Evolutionary conservation across 2,113 vertebrate species (phyloP), one percentile per base, ranked within the genome.

Genomic region (Polypterus senegalus): DNA sequence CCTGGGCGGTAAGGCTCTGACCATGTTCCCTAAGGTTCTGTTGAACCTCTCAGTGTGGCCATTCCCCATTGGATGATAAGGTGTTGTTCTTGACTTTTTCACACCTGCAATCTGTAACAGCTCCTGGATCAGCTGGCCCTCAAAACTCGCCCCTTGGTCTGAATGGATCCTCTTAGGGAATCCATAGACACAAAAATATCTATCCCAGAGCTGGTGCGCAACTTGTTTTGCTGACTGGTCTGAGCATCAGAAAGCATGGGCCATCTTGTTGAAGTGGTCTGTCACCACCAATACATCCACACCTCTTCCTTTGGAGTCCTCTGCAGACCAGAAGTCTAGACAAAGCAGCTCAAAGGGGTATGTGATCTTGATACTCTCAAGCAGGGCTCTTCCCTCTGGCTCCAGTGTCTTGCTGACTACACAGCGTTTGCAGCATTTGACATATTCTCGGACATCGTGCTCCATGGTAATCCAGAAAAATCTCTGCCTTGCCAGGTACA

Each of bases 241-340:
- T 6, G 6, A 8, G 27, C 64, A 63, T 3, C 49, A 47, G 46
- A 63, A 67, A 1, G 61, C 27, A 59, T 59, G 58, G 9, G n/a
- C n/a, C n/a, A n/a, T n/a, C 45, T 67, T 60, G 11, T 59, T 65
- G 48, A 64, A 64, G 47, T 68, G 59, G 61, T 64, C 66, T 57
- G 62, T 64, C n/a, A 69, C 53, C 10, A 59, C 67, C 7, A 66
- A 27, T 7, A 63, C 61, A 45, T 66, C 51, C 1, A 66, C 61
- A 5, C 55, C 52, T 9, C 47, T 8, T 44, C 58, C 52, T 11
- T 62, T 53, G 44, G 47, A 43, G 46, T 66, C 60, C 49, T 66
- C 65, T 9, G 48, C 61, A 48, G 8, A 45, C 60, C 59, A 56
- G 58, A 57, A 66, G 47, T 68, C 51, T 3, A 65, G 10, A 47